A percentile compares a stretch with the other conserved stretches of the same genome.
Conservation (phyloP, 2,888 invertebrate species). For the Ichneumoninae sp. region DNA sequence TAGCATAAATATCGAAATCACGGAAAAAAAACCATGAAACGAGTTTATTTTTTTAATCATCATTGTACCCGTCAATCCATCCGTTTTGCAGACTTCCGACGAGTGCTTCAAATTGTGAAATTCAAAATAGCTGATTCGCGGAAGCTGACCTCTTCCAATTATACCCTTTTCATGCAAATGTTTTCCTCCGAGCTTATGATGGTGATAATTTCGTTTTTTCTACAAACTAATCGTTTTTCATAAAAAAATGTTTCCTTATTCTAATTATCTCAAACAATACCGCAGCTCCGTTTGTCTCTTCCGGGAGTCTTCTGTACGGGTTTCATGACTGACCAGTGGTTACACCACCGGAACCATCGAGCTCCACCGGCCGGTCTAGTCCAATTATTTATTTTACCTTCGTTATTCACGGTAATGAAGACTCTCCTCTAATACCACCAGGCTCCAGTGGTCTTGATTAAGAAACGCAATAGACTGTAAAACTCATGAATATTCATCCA, state of each 20-base stretch:
- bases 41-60: not conserved
- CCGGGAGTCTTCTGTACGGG: slow-evolving; percentile 20
- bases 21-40: slow-evolving; percentile 27
- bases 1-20: slow-evolving; percentile 77
- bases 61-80: not conserved
- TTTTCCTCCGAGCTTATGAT: not conserved
- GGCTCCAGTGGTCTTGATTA: slow-evolving; percentile 46
- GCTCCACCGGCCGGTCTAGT: slow-evolving; percentile 20
- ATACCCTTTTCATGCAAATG: not conserved
- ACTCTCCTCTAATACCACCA: slow-evolving; percentile 34
- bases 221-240: not conserved
- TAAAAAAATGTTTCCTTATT: not conserved
- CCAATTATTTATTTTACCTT: slow-evolving; percentile 64
- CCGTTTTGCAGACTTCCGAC: not conserved
- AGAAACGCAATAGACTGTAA: slow-evolving; percentile 64
- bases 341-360: slow-evolving; percentile 53
- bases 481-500: slow-evolving; percentile 64
- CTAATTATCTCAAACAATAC: not conserved
- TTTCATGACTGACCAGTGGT: slow-evolving; percentile 49
- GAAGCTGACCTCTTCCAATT: not conserved
- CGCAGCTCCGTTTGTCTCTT: slow-evolving; percentile 18
- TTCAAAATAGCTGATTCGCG: not conserved
- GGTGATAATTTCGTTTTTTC: slow-evolving; percentile 10
- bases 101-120: not conserved
- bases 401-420: slow-evolving; percentile 59